Conservation (phyloP, 2,797 vertebrate species). For the Aulostomus chinensis region DNA sequence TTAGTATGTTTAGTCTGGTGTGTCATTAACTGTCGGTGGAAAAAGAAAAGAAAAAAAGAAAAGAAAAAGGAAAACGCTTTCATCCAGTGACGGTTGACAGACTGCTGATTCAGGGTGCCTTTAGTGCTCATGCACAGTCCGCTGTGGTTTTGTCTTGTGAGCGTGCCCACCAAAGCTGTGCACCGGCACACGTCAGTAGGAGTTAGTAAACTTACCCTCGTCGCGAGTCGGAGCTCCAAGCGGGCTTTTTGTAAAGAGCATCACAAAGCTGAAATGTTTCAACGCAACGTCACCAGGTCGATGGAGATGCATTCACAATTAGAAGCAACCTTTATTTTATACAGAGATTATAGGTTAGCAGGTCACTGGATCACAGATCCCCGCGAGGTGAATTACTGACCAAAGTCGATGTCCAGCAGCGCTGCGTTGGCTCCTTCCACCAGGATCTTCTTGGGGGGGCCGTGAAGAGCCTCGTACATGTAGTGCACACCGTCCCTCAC, state of each 20-base stretch:
- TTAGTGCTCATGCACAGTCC: conserved; percentile 62
- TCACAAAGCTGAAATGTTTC: conserved; percentile 48
- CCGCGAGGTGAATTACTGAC: conserved; percentile 75
- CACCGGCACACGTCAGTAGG: conserved; percentile 5
- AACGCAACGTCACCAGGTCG: conserved; percentile 15
- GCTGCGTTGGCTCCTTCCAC: conserved; percentile 98
- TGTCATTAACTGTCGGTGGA: conserved; percentile 23
- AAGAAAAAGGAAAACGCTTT: not conserved
- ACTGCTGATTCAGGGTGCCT: conserved; percentile 17
- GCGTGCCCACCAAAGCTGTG: conserved; percentile 38
- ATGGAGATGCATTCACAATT: conserved; percentile 13
- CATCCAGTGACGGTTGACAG: not conserved
- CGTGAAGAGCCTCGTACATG: conserved; percentile 95
- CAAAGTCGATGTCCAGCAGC: conserved; percentile 97
- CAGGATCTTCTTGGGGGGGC: conserved; percentile 93
- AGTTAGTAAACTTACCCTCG: conserved; percentile 50
- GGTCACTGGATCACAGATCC: not conserved
- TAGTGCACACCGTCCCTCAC: conserved; percentile 96
- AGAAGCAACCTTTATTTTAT: conserved; percentile 13
- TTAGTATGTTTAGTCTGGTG: not conserved
- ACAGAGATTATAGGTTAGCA: conserved; percentile 10
- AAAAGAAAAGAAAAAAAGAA: no score
- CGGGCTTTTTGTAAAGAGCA: conserved; percentile 65
- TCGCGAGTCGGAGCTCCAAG: conserved; percentile 43
- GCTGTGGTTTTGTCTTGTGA: conserved; percentile 34